phyloP scores from a whole-genome alignment of 2,797 vertebrate genomes.

The Florisuga fusca region DNA sequence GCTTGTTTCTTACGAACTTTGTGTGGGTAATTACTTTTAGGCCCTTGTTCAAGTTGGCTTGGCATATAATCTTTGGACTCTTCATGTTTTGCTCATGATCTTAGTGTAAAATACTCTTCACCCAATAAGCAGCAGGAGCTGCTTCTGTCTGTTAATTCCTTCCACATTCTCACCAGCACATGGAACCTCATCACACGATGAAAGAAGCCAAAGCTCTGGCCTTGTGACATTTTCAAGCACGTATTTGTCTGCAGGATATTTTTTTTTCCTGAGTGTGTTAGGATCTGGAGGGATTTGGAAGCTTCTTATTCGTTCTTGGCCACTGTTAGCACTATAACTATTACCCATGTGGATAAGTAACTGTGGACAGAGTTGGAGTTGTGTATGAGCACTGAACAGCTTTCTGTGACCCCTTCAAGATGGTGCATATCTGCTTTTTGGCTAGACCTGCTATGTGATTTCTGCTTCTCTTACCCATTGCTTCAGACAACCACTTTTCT shows the following conservation, averaged over 20 bases:
- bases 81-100: neutral
- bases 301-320: neutral
- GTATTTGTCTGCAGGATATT: neutral
- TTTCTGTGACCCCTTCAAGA: neutral
- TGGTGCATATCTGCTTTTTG: neutral
- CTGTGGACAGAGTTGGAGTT: neutral
- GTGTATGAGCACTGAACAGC: neutral
- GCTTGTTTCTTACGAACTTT: neutral
- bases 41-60: neutral
- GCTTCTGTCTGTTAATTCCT: neutral
- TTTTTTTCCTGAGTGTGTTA: neutral
- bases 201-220: neutral
- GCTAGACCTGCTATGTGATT: neutral
- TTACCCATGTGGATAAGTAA: neutral
- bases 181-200: neutral
- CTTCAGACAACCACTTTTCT: neutral
- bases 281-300: neutral
- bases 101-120: neutral
- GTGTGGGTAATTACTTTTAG: neutral
- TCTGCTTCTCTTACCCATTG: neutral
- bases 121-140: neutral
- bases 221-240: neutral
- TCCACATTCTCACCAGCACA: rapidly evolving
- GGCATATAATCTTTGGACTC: neutral
- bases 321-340: neutral